Percentiles rank a stretch among this genome's conserved stretches.
Conservation (phyloP, 1,140 invertebrate genomes). For the Pristionchus pacificus region DNA sequence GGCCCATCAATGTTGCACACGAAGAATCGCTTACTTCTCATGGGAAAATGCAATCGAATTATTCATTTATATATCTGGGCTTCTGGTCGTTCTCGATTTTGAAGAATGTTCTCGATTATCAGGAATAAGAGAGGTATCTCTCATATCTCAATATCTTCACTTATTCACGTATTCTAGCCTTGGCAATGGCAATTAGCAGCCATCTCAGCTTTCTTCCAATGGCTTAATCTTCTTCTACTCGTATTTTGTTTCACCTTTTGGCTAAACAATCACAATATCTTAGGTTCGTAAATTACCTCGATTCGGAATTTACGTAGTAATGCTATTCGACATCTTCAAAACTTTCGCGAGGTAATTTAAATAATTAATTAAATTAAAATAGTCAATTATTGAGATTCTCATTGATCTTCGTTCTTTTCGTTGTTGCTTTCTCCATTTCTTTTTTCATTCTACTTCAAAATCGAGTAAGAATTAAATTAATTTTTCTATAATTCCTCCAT, state of each 20-base stretch:
- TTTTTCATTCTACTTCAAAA: constrained; percentile 61
- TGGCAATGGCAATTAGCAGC: constrained; percentile 64
- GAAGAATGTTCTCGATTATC: constrained; percentile 57
- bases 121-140: constrained; percentile 56
- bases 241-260: constrained; percentile 35
- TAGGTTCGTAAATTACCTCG: constrained; percentile 58
- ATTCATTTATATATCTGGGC: constrained; percentile 60
- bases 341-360: constrained; percentile 58
- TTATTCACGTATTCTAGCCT: constrained; percentile 57
- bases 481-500: constrained; percentile 12
- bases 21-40: constrained; percentile 59
- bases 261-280: background rate
- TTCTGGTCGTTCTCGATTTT: constrained; percentile 61
- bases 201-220: constrained; percentile 60
- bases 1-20: constrained; percentile 60
- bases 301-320: constrained; percentile 65
- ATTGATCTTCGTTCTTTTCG: constrained; percentile 62
- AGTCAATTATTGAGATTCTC: constrained; percentile 58
- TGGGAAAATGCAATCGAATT: constrained; percentile 63
- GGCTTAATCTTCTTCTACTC: constrained; percentile 63
- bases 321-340: constrained; percentile 63
- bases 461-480: constrained; percentile 52
- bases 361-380: background rate
- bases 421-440: constrained; percentile 62
- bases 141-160: constrained; percentile 14